Percentiles rank a stretch among this genome's conserved stretches.
Conservation (phyloP, 2,797 vertebrate genomes). For the Spondyliosoma cantharus region DNA sequence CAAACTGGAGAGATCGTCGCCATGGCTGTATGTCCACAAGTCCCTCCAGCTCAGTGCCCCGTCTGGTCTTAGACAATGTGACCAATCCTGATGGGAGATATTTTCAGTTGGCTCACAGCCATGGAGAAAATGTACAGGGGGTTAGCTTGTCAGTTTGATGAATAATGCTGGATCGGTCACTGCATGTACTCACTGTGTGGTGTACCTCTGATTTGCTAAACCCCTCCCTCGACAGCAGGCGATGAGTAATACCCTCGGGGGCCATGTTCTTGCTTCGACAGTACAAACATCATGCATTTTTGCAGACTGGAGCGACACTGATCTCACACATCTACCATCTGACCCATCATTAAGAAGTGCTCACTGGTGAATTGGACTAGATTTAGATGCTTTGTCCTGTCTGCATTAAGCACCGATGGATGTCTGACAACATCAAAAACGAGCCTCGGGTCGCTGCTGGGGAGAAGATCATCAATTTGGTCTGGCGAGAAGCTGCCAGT, state of each 20-base stretch:
- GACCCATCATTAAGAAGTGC: conserved; percentile 28
- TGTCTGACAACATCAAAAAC: not conserved
- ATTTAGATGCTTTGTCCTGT: not conserved
- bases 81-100: conserved; percentile 20
- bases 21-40: conserved; percentile 23
- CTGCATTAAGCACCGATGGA: not conserved
- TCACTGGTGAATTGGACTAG: not conserved
- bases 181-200: conserved; percentile 11
- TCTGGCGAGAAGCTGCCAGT: not conserved
- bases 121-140: not conserved
- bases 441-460: not conserved
- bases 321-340: conserved; percentile 4
- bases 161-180: conserved; percentile 22
- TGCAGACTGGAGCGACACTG: not conserved
- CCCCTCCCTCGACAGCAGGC: conserved; percentile 16
- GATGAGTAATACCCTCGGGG: conserved; percentile 12
- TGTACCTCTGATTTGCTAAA: conserved; percentile 35
- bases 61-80: not conserved
- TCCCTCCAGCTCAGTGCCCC: not conserved
- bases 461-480: not conserved
- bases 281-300: conserved; percentile 35
- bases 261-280: conserved; percentile 18
- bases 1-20: conserved; percentile 8
- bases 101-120: conserved; percentile 27
- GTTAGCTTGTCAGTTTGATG: conserved; percentile 31